Evolutionary conservation across 2,113 vertebrate genomes (phyloP).

Genomic region (Ramphastos sulfuratus): DNA sequence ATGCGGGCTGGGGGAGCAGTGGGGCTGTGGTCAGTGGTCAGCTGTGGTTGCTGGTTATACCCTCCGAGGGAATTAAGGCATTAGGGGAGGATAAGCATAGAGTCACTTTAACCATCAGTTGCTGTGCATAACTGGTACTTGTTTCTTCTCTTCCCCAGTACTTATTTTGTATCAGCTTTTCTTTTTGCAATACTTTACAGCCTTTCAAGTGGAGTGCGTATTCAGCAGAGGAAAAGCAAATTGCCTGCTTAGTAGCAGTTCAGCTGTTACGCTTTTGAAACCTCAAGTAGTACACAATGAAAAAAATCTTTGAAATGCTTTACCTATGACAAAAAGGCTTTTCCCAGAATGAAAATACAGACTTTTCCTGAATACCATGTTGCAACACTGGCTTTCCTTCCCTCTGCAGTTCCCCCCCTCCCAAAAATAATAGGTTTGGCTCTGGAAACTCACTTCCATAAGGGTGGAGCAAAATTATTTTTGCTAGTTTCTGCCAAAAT

Average conservation of each 20-base stretch:
- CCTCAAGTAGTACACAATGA: neutral
- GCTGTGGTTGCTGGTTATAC: neutral
- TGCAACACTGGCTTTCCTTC: neutral
- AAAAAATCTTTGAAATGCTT: neutral
- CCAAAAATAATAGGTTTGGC: neutral
- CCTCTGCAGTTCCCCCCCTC: fast-evolving
- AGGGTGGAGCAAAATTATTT: neutral
- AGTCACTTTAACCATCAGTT: neutral
- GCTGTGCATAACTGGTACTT: neutral
- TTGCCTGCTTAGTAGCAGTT: constrained; percentile 6
- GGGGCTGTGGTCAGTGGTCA: neutral
- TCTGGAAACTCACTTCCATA: neutral
- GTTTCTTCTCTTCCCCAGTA: neutral
- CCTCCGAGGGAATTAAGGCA: neutral
- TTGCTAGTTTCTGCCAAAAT: neutral
- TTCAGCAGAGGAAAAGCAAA: neutral
- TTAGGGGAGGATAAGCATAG: neutral
- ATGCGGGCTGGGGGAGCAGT: fast-evolving
- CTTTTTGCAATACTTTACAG: neutral
- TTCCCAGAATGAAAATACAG: neutral
- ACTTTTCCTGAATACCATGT: neutral
- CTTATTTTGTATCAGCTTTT: neutral
- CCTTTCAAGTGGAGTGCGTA: neutral
- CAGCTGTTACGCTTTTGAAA: constrained; percentile 14
- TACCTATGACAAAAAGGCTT: neutral